phyloP scores from a whole-genome alignment of 2,797 vertebrate species.

The Paguma larvata region DNA sequence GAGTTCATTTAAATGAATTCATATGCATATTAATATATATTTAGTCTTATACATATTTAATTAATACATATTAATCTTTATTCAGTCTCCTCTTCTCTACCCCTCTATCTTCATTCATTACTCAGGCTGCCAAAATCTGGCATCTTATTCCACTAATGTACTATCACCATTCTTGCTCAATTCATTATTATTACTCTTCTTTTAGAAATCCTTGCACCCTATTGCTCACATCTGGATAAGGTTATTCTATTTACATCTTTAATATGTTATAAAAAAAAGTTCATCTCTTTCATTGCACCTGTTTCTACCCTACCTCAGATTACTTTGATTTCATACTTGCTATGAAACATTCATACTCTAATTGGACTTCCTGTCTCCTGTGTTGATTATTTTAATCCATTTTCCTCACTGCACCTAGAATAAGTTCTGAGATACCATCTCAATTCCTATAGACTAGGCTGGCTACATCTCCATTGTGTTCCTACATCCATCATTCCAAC shows the following conservation, averaged over 20 bases:
- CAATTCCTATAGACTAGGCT: background rate
- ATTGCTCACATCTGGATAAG: background rate
- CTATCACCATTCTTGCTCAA: background rate
- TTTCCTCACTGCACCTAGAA: background rate
- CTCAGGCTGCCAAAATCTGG: background rate
- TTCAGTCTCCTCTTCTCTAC: background rate
- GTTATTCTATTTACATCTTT: background rate
- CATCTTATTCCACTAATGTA: background rate
- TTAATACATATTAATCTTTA: background rate
- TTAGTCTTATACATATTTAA: background rate
- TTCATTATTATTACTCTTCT: background rate
- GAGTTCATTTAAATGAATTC: background rate
- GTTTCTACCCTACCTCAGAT: background rate
- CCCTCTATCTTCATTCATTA: background rate
- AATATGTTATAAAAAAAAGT: background rate
- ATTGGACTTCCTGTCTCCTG: background rate
- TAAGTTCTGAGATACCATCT: background rate
- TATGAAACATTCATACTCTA: background rate
- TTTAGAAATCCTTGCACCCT: background rate
- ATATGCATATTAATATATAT: background rate
- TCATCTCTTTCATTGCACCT: background rate
- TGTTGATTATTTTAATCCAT: background rate
- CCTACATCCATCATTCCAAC: background rate
- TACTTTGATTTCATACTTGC: background rate
- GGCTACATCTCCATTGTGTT: background rate